phyloP scores from a whole-genome alignment of 2,797 vertebrate genomes.

The Cyprinella venusta region DNA sequence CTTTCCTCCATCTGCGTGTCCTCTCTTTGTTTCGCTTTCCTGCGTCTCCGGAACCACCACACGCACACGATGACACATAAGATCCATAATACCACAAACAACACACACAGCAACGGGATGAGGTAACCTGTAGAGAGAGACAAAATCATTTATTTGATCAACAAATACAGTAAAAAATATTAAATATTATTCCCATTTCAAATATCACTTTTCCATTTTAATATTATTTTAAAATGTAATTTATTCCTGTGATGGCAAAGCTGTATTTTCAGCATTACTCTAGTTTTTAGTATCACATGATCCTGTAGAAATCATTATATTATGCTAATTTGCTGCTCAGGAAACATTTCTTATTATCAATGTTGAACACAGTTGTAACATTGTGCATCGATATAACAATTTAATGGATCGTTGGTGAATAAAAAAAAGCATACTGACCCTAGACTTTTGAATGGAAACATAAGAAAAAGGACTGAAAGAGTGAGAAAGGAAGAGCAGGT shows the following conservation, averaged over 20 bases:
- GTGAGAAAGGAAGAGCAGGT: neutral
- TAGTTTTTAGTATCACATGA: neutral
- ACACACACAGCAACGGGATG: slow-evolving; percentile 84
- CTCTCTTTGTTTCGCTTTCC: slow-evolving; percentile 88
- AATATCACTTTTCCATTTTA: neutral
- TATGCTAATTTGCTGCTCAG: neutral
- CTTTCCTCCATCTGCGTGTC: slow-evolving; percentile 78
- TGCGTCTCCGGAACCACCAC: slow-evolving; percentile 93
- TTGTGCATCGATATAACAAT: neutral
- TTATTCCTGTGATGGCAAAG: neutral
- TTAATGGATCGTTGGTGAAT: neutral
- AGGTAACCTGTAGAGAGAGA: slow-evolving; percentile 80
- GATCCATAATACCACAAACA: slow-evolving; percentile 89
- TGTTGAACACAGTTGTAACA: neutral
- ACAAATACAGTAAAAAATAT: neutral
- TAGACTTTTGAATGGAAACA: neutral
- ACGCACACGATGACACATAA: slow-evolving; percentile 88
- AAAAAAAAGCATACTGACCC: neutral
- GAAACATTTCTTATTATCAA: neutral
- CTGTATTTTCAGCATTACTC: neutral
- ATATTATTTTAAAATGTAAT: neutral
- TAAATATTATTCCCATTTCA: neutral
- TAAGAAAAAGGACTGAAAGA: neutral
- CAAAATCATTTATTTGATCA: neutral
- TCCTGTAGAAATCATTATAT: neutral